These are phyloP conservation scores for Brachionus rubens DNA, from an alignment of 1,140 invertebrate genomes.

Conservation along the genomic window DNA sequence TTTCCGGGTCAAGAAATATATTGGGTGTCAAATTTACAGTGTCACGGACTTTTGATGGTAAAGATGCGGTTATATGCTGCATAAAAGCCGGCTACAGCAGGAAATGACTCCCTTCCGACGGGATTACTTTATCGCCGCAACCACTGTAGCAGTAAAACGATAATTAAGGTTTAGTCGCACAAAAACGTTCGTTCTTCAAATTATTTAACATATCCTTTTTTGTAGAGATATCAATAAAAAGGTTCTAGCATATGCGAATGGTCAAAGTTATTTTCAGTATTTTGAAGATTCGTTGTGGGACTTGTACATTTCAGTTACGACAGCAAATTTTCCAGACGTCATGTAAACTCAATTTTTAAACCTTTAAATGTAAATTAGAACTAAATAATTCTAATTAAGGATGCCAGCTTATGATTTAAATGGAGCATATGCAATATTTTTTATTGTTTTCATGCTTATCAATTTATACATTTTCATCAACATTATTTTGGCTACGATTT, in stretches of 20 bases:
- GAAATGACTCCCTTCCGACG: no score
- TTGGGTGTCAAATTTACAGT: no score
- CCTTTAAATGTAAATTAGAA: not conserved
- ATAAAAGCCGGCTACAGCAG: no score
- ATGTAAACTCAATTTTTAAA: constrained; percentile 60
- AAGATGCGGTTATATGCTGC: no score
- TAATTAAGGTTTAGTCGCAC: no score
- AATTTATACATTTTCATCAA: constrained; percentile 65
- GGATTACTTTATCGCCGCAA: no score
- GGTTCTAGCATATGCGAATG: constrained; percentile 56
- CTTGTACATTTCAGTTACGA: constrained; percentile 64
- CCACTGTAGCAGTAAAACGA: no score
- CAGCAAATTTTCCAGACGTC: constrained; percentile 64
- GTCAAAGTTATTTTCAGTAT: constrained; percentile 59
- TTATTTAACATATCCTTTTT: no score
- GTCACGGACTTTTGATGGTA: no score
- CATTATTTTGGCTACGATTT: constrained; percentile 64
- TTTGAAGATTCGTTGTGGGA: constrained; percentile 63
- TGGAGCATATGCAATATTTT: constrained; percentile 62
- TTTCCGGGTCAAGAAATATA: not conserved
- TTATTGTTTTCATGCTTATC: constrained; percentile 61
- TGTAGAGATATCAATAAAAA: constrained; percentile 47
- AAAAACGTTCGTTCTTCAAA: no score
- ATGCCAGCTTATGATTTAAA: constrained; percentile 63
- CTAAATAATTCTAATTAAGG: constrained; percentile 53